Evolutionary conservation across 2,113 vertebrate species (phyloP).

Genomic region (Laticauda laticaudata): DNA sequence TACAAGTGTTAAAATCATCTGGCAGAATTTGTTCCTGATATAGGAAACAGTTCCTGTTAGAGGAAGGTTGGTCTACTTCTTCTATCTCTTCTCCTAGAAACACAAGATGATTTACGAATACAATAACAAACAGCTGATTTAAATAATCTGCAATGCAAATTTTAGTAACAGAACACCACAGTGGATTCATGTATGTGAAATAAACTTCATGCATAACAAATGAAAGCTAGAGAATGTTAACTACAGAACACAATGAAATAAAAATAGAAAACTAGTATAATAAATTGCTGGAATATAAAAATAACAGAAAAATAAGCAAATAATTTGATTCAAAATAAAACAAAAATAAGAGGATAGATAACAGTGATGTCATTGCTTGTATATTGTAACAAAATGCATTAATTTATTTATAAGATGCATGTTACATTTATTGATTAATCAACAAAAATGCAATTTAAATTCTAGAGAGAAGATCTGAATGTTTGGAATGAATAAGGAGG

Average conservation of each 20-base stretch:
- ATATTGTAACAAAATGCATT: background rate
- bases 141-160: background rate
- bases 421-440: background rate
- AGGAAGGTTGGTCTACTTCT: background rate
- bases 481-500: background rate
- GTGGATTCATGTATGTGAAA: background rate
- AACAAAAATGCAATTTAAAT: background rate
- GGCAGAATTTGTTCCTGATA: background rate
- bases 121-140: background rate
- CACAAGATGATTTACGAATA: background rate
- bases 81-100: background rate
- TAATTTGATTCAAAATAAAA: background rate
- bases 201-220: background rate
- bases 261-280: background rate
- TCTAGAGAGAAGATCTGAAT: background rate
- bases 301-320: background rate
- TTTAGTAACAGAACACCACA: background rate
- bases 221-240: background rate
- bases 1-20: background rate
- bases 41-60: background rate
- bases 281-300: background rate
- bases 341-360: background rate
- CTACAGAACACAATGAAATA: background rate
- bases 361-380: background rate
- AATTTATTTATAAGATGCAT: background rate